Percentiles rank a stretch among this genome's conserved stretches.
These are phyloP conservation scores for Muscicapa comitata DNA, from an alignment of 2,797 vertebrate genomes.

Conservation along the genomic window DNA sequence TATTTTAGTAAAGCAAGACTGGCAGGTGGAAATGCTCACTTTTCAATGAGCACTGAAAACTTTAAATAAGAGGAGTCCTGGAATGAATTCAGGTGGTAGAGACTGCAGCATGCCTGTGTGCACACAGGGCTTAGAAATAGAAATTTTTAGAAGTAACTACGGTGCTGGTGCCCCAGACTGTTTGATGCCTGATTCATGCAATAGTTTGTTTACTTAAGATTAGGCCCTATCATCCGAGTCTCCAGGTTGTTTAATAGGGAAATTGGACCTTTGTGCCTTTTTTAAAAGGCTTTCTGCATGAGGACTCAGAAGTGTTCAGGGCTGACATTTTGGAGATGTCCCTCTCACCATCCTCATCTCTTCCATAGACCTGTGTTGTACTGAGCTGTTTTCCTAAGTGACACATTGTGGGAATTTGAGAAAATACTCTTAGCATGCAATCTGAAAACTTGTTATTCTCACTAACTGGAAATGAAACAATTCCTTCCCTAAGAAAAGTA, in stretches of 20 bases:
- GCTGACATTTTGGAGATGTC: background rate
- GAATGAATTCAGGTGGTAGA: background rate
- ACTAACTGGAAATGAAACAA: background rate
- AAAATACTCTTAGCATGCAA: background rate
- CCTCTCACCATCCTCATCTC: background rate
- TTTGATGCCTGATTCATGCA: background rate
- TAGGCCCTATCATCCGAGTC: background rate
- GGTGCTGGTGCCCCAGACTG: background rate
- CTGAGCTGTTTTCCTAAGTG: background rate
- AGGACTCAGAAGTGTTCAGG: background rate
- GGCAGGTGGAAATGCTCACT: background rate
- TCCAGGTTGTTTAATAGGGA: background rate
- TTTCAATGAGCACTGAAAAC: background rate
- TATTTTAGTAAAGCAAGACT: background rate
- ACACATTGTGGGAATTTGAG: background rate
- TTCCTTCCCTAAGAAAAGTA: background rate
- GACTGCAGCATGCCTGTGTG: background rate
- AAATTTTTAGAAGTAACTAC: background rate
- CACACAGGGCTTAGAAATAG: background rate
- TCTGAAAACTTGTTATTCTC: background rate
- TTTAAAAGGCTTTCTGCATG: background rate
- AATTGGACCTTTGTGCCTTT: background rate
- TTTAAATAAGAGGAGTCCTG: background rate
- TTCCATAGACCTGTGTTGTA: background rate
- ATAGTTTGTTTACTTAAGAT: background rate